Conservation (phyloP, 92 coral and sea anemone species). For the Pocillopora grandis region DNA sequence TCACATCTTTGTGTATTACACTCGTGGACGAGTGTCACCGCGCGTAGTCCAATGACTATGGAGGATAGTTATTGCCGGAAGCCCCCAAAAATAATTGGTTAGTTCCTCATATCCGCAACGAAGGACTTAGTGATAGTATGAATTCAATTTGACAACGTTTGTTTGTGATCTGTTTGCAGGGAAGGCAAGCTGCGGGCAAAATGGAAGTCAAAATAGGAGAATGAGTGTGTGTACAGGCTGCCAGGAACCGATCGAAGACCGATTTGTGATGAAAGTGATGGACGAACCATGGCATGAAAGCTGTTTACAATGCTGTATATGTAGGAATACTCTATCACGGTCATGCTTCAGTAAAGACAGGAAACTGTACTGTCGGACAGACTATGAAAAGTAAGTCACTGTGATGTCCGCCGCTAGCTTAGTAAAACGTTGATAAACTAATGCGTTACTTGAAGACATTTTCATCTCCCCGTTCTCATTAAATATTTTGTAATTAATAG, state of each 20-base stretch:
- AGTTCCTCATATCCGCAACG: constrained; percentile 25
- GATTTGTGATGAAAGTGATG: constrained; percentile 98
- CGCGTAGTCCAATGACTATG: constrained; percentile 90
- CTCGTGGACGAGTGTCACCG: constrained; percentile 42
- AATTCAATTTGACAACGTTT: neutral
- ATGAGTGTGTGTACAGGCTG: constrained; percentile 97
- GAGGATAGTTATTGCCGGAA: constrained; percentile 81
- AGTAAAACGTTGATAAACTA: constrained; percentile 42
- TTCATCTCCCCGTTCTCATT: constrained; percentile 63
- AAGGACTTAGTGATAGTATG: neutral
- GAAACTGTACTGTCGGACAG: constrained; percentile 93
- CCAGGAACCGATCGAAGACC: constrained; percentile 97
- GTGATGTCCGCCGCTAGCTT: neutral
- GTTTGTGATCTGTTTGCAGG: constrained; percentile 57
- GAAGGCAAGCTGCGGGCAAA: constrained; percentile 86
- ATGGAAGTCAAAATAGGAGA: constrained; percentile 76
- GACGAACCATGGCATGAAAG: constrained; percentile 99
- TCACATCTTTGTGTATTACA: constrained; percentile 26
- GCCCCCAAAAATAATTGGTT: constrained; percentile 56
- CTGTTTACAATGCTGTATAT: constrained; percentile 97
- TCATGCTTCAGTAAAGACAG: constrained; percentile 98
- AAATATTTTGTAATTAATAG: constrained; percentile 76
- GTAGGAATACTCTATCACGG: constrained; percentile 87
- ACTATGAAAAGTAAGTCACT: constrained; percentile 96
- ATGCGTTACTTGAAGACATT: constrained; percentile 65